These are phyloP conservation scores for Sebastes trivittatus DNA, from an alignment of 2,797 vertebrate species.

Conservation along the genomic window DNA sequence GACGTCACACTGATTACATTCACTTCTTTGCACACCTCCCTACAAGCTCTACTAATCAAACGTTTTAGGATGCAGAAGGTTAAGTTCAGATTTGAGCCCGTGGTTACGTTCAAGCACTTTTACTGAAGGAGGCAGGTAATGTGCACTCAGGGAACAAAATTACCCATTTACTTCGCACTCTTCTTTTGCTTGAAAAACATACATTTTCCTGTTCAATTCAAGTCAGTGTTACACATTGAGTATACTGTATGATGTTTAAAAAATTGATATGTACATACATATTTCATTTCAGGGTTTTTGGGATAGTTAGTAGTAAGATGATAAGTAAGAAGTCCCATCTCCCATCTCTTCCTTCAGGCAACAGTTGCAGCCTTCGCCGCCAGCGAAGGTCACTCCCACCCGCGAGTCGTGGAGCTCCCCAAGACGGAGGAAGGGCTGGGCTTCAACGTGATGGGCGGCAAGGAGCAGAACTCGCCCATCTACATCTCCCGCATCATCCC, in stretches of 20 bases:
- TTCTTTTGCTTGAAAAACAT: background rate
- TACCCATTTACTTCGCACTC: background rate
- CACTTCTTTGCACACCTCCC: no score
- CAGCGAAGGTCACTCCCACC: slow-evolving; percentile 98
- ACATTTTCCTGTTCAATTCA: background rate
- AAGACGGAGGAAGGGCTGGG: slow-evolving; percentile 98
- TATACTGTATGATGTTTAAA: background rate
- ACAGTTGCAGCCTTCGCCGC: slow-evolving; percentile 98
- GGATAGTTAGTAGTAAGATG: background rate
- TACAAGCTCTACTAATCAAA: rapidly evolving
- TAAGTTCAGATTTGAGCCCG: background rate
- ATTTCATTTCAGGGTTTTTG: background rate
- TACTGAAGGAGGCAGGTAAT: background rate
- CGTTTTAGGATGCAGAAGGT: no score
- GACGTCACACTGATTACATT: no score
- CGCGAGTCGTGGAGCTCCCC: slow-evolving; percentile 95
- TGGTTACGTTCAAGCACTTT: background rate
- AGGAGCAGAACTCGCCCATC: slow-evolving; percentile 98
- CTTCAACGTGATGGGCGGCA: slow-evolving; percentile 99
- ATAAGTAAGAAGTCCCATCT: background rate
- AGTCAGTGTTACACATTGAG: background rate
- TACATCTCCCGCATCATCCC: slow-evolving; percentile 99
- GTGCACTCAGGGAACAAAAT: background rate
- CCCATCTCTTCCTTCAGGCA: slow-evolving; percentile 79
- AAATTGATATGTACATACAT: background rate